Base-by-base conservation (phyloP, 37 sponge, comb jelly and placozoan species). In the Axinella damicornis region DNA sequence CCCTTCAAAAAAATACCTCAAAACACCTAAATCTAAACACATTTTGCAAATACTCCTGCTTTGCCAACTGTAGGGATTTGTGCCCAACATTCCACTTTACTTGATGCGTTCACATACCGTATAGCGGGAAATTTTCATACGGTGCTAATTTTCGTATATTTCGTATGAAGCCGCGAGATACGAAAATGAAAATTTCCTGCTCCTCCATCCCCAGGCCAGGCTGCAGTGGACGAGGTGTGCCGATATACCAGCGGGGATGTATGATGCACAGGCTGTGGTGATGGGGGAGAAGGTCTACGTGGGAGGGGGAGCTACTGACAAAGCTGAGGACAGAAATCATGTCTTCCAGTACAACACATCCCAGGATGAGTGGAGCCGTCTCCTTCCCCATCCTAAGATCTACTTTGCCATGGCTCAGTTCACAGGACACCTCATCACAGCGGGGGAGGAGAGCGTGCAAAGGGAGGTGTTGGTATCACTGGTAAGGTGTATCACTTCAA, bases 381-480 rank as follows among this genome's bases (percentile, higher is more conserved):
- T 85, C 36, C 20, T 59, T 65, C 28, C 53, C 19, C 76, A 77
- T 35, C 85, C 77, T 27, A 77, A 76, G 25, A 54, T 67, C 18
- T 77, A 70, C 40, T 85, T 85, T 57, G 85, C 77, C 1, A 85
- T 85, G 85, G 58, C 37, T 15, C 36, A 57, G 55, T 85, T 69
- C 37, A 53, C 46, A 37, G 69, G 67, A 19, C 60, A 69, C 31
- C 69, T 85, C 39, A 71, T 69, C 6, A 69, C 76, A 54, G 85
- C 76, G 77, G 85, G 85, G 34, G 86, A 79, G 85, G 85, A 19
- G 46, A 22, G 27, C n/a, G n/a, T n/a, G n/a, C n/a, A n/a, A 46
- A 12, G 9, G 6, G 6, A 46, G 46, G 9, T 46, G 57, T 30
- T 32, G 14, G 30, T 13, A 24, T 85, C 25, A 85, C 85, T 20